These are phyloP conservation scores for Acrobasis consociella DNA, from an alignment of 2,888 invertebrate species.

Conservation along the genomic window DNA sequence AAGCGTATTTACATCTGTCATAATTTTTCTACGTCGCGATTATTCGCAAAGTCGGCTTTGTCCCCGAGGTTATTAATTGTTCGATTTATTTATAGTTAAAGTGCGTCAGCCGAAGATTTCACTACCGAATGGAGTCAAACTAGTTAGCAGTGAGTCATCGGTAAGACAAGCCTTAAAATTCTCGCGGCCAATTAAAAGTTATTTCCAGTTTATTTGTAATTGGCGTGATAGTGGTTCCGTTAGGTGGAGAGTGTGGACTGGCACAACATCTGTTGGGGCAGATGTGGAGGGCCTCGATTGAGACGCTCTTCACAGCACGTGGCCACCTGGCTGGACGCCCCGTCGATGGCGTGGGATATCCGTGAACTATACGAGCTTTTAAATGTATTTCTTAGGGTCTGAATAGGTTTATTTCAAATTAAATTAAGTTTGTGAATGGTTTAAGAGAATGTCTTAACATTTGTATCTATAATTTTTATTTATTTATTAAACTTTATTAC, in stretches of 20 bases:
- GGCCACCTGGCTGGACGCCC: constrained; percentile 66
- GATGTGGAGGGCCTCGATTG: constrained; percentile 55
- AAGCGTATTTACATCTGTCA: constrained; percentile 72
- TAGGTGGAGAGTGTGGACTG: constrained; percentile 53
- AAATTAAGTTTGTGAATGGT: neutral
- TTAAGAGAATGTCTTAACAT: too few species aligned
- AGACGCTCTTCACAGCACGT: constrained; percentile 58
- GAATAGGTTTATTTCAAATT: neutral
- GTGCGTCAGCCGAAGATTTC: constrained; percentile 46
- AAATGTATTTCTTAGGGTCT: neutral
- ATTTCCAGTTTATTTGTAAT: constrained; percentile 59
- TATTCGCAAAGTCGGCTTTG: constrained; percentile 74
- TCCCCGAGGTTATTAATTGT: constrained; percentile 60
- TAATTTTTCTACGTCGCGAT: constrained; percentile 82
- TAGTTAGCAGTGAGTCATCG: constrained; percentile 57
- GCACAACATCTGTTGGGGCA: constrained; percentile 55
- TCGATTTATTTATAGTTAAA: constrained; percentile 61
- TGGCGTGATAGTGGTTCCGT: constrained; percentile 54
- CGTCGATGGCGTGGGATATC: constrained; percentile 37
- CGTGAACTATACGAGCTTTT: neutral
- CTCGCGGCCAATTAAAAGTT: constrained; percentile 61
- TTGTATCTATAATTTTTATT: too few species aligned
- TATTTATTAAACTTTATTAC: too few species aligned
- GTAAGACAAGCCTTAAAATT: constrained; percentile 47
- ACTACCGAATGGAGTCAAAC: constrained; percentile 54